A percentile compares a stretch with the other conserved stretches of the same genome.
These are phyloP conservation scores for Enteromius trimaculatus DNA, from an alignment of 2,797 vertebrate species.

Conservation along the genomic window DNA sequence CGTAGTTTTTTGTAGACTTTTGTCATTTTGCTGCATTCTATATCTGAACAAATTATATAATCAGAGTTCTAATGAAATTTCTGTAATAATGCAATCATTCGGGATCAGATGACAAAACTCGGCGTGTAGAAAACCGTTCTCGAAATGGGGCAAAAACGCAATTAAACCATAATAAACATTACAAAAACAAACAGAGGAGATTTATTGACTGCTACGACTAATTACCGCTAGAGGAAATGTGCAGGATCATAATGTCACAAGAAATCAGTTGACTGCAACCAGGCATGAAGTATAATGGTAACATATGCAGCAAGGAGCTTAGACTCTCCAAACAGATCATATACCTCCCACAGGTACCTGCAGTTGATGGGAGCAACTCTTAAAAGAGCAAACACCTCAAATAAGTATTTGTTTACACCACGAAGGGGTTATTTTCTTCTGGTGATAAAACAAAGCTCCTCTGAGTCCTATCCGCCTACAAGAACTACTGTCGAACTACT, in stretches of 20 bases:
- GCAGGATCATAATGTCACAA: constrained; percentile 71
- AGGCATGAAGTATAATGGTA: constrained; percentile 62
- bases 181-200: constrained; percentile 70
- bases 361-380: not conserved
- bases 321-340: constrained; percentile 56
- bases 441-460: not conserved
- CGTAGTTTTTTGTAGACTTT: not conserved
- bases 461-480: not conserved
- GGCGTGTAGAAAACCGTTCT: constrained; percentile 54
- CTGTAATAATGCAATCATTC: not conserved
- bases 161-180: constrained; percentile 63
- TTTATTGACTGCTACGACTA: constrained; percentile 70
- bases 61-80: not conserved
- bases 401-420: not conserved
- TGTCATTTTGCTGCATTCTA: not conserved
- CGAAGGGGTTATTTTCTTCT: not conserved
- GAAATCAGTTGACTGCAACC: constrained; percentile 69
- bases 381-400: constrained; percentile 21
- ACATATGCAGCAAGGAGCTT: constrained; percentile 54
- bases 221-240: constrained; percentile 67
- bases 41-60: not conserved
- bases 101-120: constrained; percentile 9
- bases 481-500: constrained; percentile 51
- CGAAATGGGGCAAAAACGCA: constrained; percentile 48
- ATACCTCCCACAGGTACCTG: constrained; percentile 42